These are phyloP conservation scores for Ascaphus truei DNA, from an alignment of 2,113 vertebrate species.

Conservation along the genomic window DNA sequence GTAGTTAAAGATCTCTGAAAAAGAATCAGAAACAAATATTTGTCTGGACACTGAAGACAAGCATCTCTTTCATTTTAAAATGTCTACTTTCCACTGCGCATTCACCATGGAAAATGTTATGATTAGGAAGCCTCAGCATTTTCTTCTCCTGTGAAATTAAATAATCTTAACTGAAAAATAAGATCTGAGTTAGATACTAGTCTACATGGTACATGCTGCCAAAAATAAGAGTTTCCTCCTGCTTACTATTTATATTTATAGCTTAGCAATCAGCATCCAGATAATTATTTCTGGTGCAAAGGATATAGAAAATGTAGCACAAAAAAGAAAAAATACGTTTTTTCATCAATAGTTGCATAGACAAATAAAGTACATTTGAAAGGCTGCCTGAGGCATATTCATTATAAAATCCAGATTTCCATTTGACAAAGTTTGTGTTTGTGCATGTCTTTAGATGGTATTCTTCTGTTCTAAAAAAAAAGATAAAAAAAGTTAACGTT, in stretches of 20 bases:
- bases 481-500: too few relatives aligned
- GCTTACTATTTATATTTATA: conserved; percentile 46
- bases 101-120: conserved; percentile 13
- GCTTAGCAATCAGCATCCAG: conserved; percentile 38
- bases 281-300: conserved; percentile 37
- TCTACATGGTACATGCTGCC: conserved; percentile 37
- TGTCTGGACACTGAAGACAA: too few relatives aligned
- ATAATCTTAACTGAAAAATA: conserved; percentile 32
- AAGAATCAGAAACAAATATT: too few relatives aligned
- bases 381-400: conserved; percentile 34
- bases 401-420: conserved; percentile 41
- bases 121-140: neutral
- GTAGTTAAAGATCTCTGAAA: too few relatives aligned
- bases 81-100: too few relatives aligned
- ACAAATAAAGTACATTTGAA: conserved; percentile 38
- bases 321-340: conserved; percentile 24
- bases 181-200: conserved; percentile 12
- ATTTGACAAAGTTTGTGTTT: conserved; percentile 31
- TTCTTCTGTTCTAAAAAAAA: too few relatives aligned
- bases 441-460: conserved; percentile 30
- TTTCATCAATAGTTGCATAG: conserved; percentile 24
- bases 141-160: conserved; percentile 43
- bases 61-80: too few relatives aligned
- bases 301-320: conserved; percentile 35
- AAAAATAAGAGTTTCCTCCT: conserved; percentile 38